Evolutionary conservation across 1,140 invertebrate species (phyloP).

Genomic region (Paraescarpia echinospica): DNA sequence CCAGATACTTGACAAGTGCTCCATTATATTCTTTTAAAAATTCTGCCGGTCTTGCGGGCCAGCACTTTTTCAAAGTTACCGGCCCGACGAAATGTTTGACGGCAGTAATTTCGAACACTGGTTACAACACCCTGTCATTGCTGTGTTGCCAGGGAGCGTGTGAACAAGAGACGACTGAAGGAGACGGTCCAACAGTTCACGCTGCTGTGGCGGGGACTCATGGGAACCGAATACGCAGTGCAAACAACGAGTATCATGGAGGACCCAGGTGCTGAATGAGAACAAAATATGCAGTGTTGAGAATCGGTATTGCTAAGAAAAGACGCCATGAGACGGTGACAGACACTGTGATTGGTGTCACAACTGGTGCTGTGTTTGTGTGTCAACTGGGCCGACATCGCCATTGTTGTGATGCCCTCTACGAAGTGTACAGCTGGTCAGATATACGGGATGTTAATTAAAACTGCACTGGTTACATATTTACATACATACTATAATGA

Average conservation of each 20-base stretch:
- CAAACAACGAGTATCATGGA: conserved; percentile 35
- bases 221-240: conserved; percentile 60
- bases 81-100: too few relatives aligned
- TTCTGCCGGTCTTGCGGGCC: too few relatives aligned
- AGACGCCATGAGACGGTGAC: not conserved
- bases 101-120: too few relatives aligned
- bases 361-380: not conserved
- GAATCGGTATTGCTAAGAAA: not conserved
- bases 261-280: not conserved
- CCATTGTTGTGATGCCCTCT: not conserved
- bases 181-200: conserved; percentile 65
- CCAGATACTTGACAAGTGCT: too few relatives aligned
- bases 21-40: too few relatives aligned
- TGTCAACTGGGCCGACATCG: not conserved
- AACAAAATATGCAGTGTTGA: not conserved
- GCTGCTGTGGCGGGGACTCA: conserved; percentile 62
- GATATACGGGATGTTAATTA: not conserved
- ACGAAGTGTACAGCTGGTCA: not conserved
- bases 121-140: not conserved
- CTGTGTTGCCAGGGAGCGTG: conserved; percentile 56
- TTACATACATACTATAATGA: too few relatives aligned
- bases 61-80: too few relatives aligned
- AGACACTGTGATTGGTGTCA: not conserved
- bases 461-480: not conserved
- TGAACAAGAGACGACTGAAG: conserved; percentile 62